Evolutionary conservation across 1,140 invertebrate species (phyloP), one percentile per base, ranked within the genome.

Genomic region (Diorhabda sublineata): DNA sequence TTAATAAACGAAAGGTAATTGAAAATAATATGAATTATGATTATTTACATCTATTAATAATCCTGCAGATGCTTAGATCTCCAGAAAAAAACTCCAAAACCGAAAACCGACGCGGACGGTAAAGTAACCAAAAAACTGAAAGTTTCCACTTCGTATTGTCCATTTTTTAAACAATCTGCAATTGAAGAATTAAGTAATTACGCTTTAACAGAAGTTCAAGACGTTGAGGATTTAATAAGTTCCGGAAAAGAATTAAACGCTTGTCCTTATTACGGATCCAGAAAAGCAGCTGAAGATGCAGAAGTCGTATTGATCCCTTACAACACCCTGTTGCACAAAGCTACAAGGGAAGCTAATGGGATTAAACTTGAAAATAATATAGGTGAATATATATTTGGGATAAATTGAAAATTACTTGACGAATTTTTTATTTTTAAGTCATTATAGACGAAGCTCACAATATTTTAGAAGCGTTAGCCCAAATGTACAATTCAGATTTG

Each of bases 381-480:
- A 58, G 47, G 47, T 52, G n/a, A 3, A 6, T 52, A 3, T 52
- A n/a, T 52, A n/a, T 52, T 52, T 3, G 4, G 4, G n/a, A 8
- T 52, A 52, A 4, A 52, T 52, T 8, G 47, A 52, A 52, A 8
- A 4, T 8, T 3, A 8, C n/a, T 52, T 52, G 47, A 8, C 47
- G 6, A 52, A 4, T 52, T 52, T 8, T 52, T n/a, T 3, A 8
- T 52, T 2, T 52, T 52, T 52, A 8, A 52, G 82, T 99, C 1
- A 92, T 99, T 70, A 89, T 99, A 61, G 98, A 99, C 81, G 98
- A 99, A 83, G 98, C 97, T 5, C 98, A 99, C 76, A 99, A 99
- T 84, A 84, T 99, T 4, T 83, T 98, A 26, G 94, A 98, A 69
- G 92, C 95, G 0, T 91, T 99, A 69, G 89, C 91, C 68, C 89